Conservation (phyloP, 2,113 vertebrate species). For the Struthio camelus region DNA sequence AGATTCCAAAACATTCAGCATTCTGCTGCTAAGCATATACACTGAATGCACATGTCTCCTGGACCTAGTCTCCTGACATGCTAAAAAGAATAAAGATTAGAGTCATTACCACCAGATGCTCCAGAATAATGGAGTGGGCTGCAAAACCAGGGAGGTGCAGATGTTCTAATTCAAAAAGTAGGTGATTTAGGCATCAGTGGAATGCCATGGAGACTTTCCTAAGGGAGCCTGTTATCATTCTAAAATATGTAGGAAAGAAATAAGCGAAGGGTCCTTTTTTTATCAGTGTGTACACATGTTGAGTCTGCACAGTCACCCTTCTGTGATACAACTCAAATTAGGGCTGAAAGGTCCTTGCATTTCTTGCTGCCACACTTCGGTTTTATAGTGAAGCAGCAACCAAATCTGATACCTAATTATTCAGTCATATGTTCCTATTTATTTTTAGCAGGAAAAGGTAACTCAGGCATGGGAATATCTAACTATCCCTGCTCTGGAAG, state of each 20-base stretch:
- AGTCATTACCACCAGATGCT: background rate
- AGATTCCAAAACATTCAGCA: background rate
- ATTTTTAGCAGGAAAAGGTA: background rate
- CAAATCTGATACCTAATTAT: background rate
- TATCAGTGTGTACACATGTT: rapidly evolving
- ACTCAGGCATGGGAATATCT: background rate
- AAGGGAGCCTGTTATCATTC: background rate
- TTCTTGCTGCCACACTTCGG: background rate
- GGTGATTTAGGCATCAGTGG: background rate
- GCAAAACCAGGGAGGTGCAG: background rate
- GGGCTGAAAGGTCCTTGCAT: background rate
- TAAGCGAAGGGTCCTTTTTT: background rate
- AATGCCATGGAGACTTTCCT: background rate
- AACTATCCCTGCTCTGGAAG: background rate
- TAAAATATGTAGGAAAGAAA: background rate
- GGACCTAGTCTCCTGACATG: background rate
- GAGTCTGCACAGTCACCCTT: background rate
- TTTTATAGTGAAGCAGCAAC: background rate
- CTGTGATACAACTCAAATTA: background rate
- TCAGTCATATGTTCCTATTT: background rate
- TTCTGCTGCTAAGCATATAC: background rate
- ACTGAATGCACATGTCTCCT: background rate
- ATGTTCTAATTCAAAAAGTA: background rate
- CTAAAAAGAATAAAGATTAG: background rate
- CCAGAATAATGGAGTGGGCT: background rate